phyloP scores from a whole-genome alignment of 2,888 invertebrate species.

The Frankliniella fusca region DNA sequence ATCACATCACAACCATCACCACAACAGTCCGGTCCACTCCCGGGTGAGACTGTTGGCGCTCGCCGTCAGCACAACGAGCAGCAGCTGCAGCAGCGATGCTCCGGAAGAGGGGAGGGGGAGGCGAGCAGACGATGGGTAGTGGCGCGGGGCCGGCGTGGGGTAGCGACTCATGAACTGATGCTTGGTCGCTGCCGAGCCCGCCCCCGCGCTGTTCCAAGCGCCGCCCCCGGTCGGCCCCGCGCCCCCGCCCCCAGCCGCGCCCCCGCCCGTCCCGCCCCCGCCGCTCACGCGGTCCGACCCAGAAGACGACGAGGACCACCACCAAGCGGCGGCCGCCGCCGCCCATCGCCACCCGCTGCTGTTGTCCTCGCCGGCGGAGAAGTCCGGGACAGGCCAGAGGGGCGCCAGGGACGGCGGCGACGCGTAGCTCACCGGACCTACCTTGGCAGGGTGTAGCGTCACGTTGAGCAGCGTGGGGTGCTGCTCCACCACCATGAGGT shows the following conservation, averaged over 20 bases:
- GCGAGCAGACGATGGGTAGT: neutral
- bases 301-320: conserved; percentile 10
- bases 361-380: conserved; percentile 30
- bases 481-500: conserved; percentile 79
- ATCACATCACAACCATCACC: neutral
- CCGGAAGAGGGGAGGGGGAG: neutral
- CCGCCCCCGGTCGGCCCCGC: conserved; percentile 30
- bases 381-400: conserved; percentile 26
- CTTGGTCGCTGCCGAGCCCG: conserved; percentile 34
- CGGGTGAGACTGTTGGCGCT: neutral
- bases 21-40: neutral
- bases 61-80: neutral
- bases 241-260: conserved; percentile 32
- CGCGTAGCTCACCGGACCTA: conserved; percentile 48
- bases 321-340: conserved; percentile 30
- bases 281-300: neutral
- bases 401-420: conserved; percentile 31
- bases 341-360: conserved; percentile 29
- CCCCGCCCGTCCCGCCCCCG: conserved; percentile 25
- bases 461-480: conserved; percentile 82
- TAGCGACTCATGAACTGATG: conserved; percentile 40
- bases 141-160: conserved; percentile 37
- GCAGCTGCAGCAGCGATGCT: neutral
- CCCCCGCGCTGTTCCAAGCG: conserved; percentile 33
- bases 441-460: conserved; percentile 73